These are phyloP conservation scores for Drosophila erecta DNA, from an alignment of 1,140 invertebrate species.

Conservation along the genomic window DNA sequence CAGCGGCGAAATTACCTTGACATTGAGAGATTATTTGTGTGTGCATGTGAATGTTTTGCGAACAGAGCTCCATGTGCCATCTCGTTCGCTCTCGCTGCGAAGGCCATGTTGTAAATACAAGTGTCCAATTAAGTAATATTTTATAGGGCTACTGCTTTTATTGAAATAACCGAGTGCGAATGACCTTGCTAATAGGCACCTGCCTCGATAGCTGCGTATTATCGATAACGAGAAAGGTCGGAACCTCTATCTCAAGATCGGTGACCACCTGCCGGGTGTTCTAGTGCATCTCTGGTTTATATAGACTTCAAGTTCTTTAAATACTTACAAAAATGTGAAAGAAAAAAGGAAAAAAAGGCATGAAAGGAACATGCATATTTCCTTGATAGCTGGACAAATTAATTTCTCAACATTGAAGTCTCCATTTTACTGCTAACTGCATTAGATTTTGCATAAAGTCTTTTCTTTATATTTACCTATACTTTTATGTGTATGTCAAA, in stretches of 20 bases:
- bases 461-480: too few species aligned
- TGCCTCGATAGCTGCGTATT: conserved; percentile 17
- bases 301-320: too few species aligned
- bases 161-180: conserved; percentile 18
- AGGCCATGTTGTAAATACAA: conserved; percentile 31
- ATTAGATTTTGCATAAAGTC: too few species aligned
- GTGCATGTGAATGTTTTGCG: conserved; percentile 47
- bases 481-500: too few species aligned
- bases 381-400: too few species aligned
- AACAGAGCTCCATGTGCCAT: conserved; percentile 39
- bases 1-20: conserved; percentile 64
- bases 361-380: too few species aligned
- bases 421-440: too few species aligned
- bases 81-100: conserved; percentile 32
- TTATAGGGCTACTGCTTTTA: conserved; percentile 39
- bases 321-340: too few species aligned
- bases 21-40: conserved; percentile 58
- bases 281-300: neutral
- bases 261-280: neutral
- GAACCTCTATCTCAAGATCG: conserved; percentile 22
- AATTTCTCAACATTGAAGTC: too few species aligned
- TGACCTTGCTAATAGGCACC: conserved; percentile 48
- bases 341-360: too few species aligned
- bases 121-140: conserved; percentile 66
- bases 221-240: conserved; percentile 25